A percentile compares a stretch with the other conserved stretches of the same genome.
phyloP scores from a whole-genome alignment of 2,888 invertebrate genomes.

The Protonemura montana region DNA sequence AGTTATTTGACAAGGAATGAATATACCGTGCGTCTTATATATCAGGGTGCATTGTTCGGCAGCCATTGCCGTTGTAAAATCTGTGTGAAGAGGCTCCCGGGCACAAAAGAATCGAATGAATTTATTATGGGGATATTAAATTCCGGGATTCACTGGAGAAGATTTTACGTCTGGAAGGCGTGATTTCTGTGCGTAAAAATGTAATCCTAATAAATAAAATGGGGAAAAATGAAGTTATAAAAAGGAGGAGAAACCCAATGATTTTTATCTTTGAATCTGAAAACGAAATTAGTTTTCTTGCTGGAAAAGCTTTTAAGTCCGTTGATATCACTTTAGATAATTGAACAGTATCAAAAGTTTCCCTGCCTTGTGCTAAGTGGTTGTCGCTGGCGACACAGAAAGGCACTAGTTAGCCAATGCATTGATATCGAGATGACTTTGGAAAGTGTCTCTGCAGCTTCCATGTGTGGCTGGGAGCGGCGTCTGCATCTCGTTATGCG shows the following conservation, averaged over 20 bases:
- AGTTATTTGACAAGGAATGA: neutral
- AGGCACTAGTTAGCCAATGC: neutral
- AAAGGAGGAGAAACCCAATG: neutral
- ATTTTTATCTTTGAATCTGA: neutral
- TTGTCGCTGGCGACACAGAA: neutral
- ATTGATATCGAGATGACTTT: no score
- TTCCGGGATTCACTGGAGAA: neutral
- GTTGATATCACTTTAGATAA: neutral
- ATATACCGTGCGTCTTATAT: neutral
- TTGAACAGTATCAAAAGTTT: slow-evolving; percentile 3
- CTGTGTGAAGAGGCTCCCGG: neutral
- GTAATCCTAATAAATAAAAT: neutral
- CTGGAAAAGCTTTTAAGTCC: neutral
- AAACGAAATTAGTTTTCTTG: neutral
- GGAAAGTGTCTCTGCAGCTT: neutral
- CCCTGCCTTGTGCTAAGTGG: neutral
- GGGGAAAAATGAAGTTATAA: neutral
- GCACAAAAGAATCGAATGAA: neutral
- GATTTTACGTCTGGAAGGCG: neutral
- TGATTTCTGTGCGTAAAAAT: neutral
- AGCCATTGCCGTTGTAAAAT: neutral
- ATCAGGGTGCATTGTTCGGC: neutral
- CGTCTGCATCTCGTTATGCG: neutral
- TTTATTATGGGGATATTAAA: neutral
- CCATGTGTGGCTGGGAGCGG: neutral